phyloP scores from a whole-genome alignment of 2,888 invertebrate species.

The Leptinotarsa juncta region DNA sequence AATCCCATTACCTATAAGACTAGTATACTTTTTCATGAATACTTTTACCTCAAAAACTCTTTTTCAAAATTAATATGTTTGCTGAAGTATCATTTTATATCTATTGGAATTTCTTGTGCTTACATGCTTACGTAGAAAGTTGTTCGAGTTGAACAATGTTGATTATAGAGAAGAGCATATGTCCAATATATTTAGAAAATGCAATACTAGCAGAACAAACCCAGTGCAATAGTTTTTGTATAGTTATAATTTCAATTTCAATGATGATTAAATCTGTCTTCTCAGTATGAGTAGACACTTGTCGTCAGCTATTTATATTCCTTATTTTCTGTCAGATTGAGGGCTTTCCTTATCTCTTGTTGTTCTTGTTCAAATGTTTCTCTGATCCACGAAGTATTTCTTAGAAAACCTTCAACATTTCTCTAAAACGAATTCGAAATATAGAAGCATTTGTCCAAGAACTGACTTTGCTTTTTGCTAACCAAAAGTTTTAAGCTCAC shows the following conservation, averaged over 20 bases:
- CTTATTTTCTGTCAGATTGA: slow-evolving; percentile 56
- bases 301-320: slow-evolving; percentile 35
- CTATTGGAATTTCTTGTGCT: too few relatives aligned
- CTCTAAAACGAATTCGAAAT: neutral
- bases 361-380: slow-evolving; percentile 49
- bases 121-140: too few relatives aligned
- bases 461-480: slow-evolving; percentile 35
- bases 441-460: slow-evolving; percentile 1
- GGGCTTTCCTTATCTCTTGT: slow-evolving; percentile 66
- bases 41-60: too few relatives aligned
- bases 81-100: too few relatives aligned
- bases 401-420: too few relatives aligned
- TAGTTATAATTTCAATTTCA: slow-evolving; percentile 9
- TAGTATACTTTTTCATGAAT: too few relatives aligned
- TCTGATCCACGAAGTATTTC: neutral
- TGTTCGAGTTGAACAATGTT: too few relatives aligned
- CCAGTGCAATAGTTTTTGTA: neutral
- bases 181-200: neutral
- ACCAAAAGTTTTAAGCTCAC: slow-evolving; percentile 51
- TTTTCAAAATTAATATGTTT: too few relatives aligned
- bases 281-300: slow-evolving; percentile 30
- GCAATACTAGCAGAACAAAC: neutral
- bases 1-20: too few relatives aligned
- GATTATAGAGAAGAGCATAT: neutral
- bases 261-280: slow-evolving; percentile 27